Percentiles rank a stretch among this genome's conserved stretches.
Conservation (phyloP, 1,140 invertebrate genomes). For the Rhynchophorus ferrugineus region DNA sequence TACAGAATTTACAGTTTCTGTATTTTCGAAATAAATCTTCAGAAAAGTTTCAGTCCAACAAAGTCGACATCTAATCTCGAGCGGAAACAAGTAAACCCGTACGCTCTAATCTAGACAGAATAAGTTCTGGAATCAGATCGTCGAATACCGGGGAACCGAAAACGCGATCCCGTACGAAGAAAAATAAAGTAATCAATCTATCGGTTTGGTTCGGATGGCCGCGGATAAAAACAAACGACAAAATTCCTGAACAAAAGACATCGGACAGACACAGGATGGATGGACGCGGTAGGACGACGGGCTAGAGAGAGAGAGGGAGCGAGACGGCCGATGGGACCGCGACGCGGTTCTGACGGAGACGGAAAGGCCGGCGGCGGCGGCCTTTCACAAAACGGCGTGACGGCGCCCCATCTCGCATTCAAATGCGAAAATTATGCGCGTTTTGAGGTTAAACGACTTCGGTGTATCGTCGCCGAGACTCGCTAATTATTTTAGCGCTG, state of each 20-base stretch:
- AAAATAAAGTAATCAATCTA: slow-evolving; percentile 6
- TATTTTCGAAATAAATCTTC: too few species aligned
- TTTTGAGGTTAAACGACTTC: slow-evolving; percentile 23
- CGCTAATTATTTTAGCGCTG: slow-evolving; percentile 27
- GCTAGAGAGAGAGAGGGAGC: background rate
- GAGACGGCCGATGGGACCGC: background rate
- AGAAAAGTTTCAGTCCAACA: too few species aligned
- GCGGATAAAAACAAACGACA: background rate
- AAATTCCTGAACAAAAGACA: background rate
- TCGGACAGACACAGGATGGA: slow-evolving; percentile 1
- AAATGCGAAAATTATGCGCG: slow-evolving; percentile 31
- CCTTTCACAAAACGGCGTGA: slow-evolving; percentile 18
- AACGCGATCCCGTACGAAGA: background rate
- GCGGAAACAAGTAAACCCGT: too few species aligned
- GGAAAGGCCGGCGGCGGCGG: slow-evolving; percentile 11
- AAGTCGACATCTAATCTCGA: too few species aligned
- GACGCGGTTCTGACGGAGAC: background rate
- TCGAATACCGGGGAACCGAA: background rate
- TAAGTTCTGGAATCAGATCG: too few species aligned
- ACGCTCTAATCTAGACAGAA: too few species aligned
- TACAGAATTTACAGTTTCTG: too few species aligned
- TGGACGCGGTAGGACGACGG: background rate
- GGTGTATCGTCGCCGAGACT: slow-evolving; percentile 22
- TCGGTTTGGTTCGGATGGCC: background rate
- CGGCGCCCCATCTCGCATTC: slow-evolving; percentile 26